Base-by-base conservation (phyloP, 2,888 invertebrate species). In the Gonocerus acuteangulatus region DNA sequence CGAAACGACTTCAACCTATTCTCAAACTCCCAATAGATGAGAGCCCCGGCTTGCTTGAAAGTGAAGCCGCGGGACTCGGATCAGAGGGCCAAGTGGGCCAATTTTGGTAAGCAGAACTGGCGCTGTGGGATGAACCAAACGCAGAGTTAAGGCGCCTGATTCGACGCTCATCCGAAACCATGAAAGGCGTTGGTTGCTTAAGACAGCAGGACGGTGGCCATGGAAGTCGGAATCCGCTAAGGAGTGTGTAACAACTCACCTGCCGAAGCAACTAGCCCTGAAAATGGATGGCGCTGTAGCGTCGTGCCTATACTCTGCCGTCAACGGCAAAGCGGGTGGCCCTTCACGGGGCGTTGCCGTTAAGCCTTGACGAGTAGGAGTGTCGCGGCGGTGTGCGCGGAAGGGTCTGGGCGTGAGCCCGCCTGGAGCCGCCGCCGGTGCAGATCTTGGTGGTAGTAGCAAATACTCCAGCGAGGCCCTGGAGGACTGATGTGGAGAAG, bases 11-110 rank as follows among this genome's bases (percentile, higher is more conserved):
- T 82, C 80, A 78, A 82, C 82, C 82, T 83, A 83, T 83, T 85
- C 82, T 85, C 82, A 83, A 84, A 84, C 83, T 84, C 82, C 83
- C 80, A 85, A 83, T 83, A 80, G 82, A 82, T 82, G 80, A 82
- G 83, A 82, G 74, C 77, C 77, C 77, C 75, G 78, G 77, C 80
- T 80, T 81, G 52, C 62, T 62, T 74, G 73, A 78, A 74, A 52
- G 67, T 76, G 79, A 79, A 79, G 77, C 74, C 76, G 75, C 66
- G 75, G 74, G 58, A 69, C 73, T 58, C 74, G 76, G 78, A 77
- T 75, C 76, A 36, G 62, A 57, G 63, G 58, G 61, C 65, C 63
- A 59, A 63, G 65, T 65, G 64, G 60, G 82, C 61, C 61, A 62
- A 48, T 60, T 62, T 64, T 62, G 65, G 83, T 82, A 83, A 84